Evolutionary conservation across 2,113 vertebrate species (phyloP), one percentile per base, ranked within the genome.

Genomic region (Probosciger aterrimus): DNA sequence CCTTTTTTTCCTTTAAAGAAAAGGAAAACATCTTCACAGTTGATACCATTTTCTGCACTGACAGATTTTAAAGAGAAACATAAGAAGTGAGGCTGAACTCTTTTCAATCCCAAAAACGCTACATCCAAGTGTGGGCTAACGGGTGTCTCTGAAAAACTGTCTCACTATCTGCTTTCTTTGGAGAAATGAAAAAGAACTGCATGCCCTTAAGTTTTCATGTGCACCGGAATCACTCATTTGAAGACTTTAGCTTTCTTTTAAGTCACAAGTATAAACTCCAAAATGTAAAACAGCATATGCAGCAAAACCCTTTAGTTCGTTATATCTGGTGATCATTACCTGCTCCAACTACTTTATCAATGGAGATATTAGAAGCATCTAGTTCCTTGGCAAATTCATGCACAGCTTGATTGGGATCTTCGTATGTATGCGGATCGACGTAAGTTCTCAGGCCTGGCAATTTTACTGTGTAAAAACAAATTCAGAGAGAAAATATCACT

Each of bases 351-450:
- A 99, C 99, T 97, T 99, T 99, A 95, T 99, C 99, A 75, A 99
- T 99, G 47, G 99, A 98, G 97, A 99, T 99, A 93, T 97, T 99
- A 31, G 98, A 98, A 82, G 99, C 98, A 59, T 99, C 99, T 52
- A 99, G 97, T 93, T 99, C 99, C 97, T 99, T 99, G 69, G 99
- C 98, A 94, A 99, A 99, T 86, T 99, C 99, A 81, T 99, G 99
- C 79, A 99, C 98, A 11, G 99, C 99, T 97, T 99, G 99, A 93
- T 98, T 99, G 60, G 99, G 99, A 96, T 99, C 99, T 95, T 99
- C 99, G 5, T 99, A 99, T 3, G 99, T 99, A 96, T 99, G 99
- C 4, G 99, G 99, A 93, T 99, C 99, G 27, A 99, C 98, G 0
- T 99, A 99, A 63, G 99, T 99, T 62, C 99, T 98, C 82, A 99